Conservation (phyloP, 2,888 invertebrate genomes). For the Hermaeophaga mercurialis region DNA sequence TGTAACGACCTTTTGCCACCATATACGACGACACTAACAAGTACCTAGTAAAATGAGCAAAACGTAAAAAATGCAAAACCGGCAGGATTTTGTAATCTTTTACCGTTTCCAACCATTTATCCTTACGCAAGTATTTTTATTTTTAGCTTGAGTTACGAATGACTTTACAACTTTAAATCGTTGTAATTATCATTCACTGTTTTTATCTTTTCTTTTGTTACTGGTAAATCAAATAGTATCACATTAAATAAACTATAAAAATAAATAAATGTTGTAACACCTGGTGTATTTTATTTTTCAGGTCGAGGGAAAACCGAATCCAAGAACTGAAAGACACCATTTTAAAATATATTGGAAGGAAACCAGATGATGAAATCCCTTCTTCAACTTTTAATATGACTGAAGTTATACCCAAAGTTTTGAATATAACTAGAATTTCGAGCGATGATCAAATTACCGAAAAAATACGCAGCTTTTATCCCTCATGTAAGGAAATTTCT, state of each 20-base stretch:
- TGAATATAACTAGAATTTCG: conserved; percentile 39
- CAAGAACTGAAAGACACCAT: conserved; percentile 46
- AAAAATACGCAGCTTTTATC: conserved; percentile 54
- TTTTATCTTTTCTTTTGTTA: no score
- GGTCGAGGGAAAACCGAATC: conserved; percentile 46
- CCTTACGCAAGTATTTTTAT: no score
- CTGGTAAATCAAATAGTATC: no score
- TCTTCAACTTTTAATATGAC: conserved; percentile 39
- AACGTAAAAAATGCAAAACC: not conserved
- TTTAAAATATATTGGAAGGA: conserved; percentile 41
- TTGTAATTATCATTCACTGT: no score
- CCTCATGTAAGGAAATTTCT: conserved; percentile 50
- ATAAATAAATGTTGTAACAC: no score
- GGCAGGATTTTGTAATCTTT: no score
- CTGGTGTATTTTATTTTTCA: no score
- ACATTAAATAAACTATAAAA: no score
- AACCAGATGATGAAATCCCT: conserved; percentile 32
- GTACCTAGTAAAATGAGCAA: not conserved
- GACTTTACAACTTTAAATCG: no score
- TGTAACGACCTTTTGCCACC: conserved; percentile 41
- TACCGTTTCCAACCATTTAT: no score
- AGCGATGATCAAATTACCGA: conserved; percentile 49
- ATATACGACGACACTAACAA: not conserved
- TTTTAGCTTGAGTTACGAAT: no score
- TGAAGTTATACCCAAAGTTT: conserved; percentile 38